A percentile compares a stretch with the other conserved stretches of the same genome.
Conservation (phyloP, 35 echinoderm and acorn worm genomes). For the Apostichopus parvimensis region DNA sequence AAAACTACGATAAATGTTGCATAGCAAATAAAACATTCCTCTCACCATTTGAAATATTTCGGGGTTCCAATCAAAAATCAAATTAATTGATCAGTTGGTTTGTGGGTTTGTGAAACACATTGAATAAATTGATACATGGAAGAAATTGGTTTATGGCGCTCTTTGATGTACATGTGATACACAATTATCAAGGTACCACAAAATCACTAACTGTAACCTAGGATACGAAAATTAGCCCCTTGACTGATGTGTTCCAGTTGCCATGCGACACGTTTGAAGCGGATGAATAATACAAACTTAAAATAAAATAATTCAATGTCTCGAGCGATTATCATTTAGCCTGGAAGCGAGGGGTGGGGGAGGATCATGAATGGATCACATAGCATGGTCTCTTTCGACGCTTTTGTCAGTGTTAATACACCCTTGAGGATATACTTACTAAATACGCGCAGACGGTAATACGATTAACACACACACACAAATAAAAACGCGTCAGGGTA, state of each 20-base stretch:
- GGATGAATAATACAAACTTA: not conserved
- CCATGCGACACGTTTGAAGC: not conserved
- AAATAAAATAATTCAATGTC: not conserved
- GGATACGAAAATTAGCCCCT: not conserved
- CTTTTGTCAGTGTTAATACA: not conserved
- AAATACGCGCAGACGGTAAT: not conserved
- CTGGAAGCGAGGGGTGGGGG: not conserved
- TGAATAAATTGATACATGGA: too few species aligned
- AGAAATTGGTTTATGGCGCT: too few species aligned
- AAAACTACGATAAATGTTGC: too few species aligned
- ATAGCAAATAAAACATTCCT: too few species aligned
- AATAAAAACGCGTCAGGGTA: too few species aligned
- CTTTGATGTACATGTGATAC: too few species aligned
- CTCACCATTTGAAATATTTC: too few species aligned
- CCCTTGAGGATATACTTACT: not conserved
- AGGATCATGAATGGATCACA: not conserved
- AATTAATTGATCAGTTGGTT: too few species aligned
- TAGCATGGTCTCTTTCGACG: not conserved
- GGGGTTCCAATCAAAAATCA: too few species aligned
- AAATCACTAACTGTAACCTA: not conserved
- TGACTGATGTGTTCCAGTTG: not conserved
- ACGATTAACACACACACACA: not conserved
- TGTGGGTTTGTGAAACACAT: too few species aligned
- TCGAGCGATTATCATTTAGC: not conserved
- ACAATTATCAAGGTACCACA: too few species aligned